A percentile compares a stretch with the other conserved stretches of the same genome.
Evolutionary conservation across 2,888 invertebrate species (phyloP).

Genomic region (Thalpophila matura): DNA sequence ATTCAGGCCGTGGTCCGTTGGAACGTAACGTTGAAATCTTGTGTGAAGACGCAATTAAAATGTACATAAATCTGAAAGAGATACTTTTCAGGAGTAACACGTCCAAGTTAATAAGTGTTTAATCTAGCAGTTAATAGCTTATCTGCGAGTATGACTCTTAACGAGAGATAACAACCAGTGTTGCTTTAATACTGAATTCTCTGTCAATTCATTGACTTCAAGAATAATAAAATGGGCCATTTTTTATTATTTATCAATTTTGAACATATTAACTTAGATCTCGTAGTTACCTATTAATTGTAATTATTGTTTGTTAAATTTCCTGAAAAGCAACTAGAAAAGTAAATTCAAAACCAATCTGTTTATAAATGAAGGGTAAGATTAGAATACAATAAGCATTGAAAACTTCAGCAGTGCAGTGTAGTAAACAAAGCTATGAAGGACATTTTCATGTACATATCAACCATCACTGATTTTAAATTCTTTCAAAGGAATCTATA

Average conservation of each 20-base stretch:
- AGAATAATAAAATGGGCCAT: neutral
- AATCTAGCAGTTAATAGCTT: slow-evolving; percentile 73
- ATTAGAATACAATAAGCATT: too few species aligned
- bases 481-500: too few species aligned
- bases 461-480: too few species aligned
- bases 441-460: too few species aligned
- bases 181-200: slow-evolving; percentile 14
- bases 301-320: too few species aligned
- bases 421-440: too few species aligned
- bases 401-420: too few species aligned
- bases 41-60: slow-evolving; percentile 89
- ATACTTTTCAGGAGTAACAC: slow-evolving; percentile 75
- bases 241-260: neutral
- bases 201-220: slow-evolving; percentile 3
- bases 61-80: slow-evolving; percentile 83
- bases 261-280: neutral
- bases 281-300: too few species aligned
- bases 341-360: too few species aligned
- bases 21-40: slow-evolving; percentile 82
- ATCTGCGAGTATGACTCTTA: slow-evolving; percentile 50
- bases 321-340: too few species aligned
- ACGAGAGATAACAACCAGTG: slow-evolving; percentile 20
- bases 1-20: slow-evolving; percentile 74
- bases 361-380: too few species aligned
- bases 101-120: slow-evolving; percentile 78